phyloP scores from a whole-genome alignment of 2,888 invertebrate genomes.

The Drosophila suboccidentalis region DNA sequence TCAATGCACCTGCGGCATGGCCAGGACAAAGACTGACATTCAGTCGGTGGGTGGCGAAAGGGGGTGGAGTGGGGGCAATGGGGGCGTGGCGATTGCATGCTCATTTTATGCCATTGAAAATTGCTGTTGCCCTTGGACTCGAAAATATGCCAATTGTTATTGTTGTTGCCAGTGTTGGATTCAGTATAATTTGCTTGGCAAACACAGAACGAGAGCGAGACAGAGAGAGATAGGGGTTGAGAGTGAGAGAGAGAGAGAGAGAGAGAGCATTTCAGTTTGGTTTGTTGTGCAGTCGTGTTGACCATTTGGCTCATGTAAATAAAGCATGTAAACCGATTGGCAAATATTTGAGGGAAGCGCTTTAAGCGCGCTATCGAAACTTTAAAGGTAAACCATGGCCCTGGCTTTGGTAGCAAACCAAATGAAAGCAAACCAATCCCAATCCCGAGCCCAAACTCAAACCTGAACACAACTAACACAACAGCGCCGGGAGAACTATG shows the following conservation, averaged over 20 bases:
- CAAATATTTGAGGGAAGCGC: conserved; percentile 70
- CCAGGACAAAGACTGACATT: conserved; percentile 11
- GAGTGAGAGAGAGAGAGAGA: conserved; percentile 3
- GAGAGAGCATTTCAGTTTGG: conserved; percentile 20
- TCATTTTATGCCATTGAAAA: conserved; percentile 51
- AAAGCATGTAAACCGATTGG: conserved; percentile 76
- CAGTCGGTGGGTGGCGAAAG: neutral
- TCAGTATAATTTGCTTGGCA: conserved; percentile 74
- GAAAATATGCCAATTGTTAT: conserved; percentile 54
- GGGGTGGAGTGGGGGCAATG: neutral
- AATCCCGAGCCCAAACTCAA: neutral
- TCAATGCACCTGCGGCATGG: conserved; percentile 68
- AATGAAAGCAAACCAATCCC: conserved; percentile 18
- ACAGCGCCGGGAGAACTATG: conserved; percentile 48
- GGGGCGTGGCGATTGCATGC: conserved; percentile 40
- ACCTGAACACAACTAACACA: conserved; percentile 31
- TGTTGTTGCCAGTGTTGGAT: conserved; percentile 48
- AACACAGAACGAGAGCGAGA: conserved; percentile 39
- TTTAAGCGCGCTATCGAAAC: conserved; percentile 62
- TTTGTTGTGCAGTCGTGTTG: conserved; percentile 62
- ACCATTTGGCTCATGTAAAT: conserved; percentile 77
- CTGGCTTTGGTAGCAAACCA: conserved; percentile 1
- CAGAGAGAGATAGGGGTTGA: neutral
- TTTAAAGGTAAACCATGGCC: conserved; percentile 50
- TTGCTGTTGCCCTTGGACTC: conserved; percentile 44